These are phyloP conservation scores for Poeciliopsis turrubarensis DNA, from an alignment of 2,113 vertebrate genomes.

Conservation along the genomic window DNA sequence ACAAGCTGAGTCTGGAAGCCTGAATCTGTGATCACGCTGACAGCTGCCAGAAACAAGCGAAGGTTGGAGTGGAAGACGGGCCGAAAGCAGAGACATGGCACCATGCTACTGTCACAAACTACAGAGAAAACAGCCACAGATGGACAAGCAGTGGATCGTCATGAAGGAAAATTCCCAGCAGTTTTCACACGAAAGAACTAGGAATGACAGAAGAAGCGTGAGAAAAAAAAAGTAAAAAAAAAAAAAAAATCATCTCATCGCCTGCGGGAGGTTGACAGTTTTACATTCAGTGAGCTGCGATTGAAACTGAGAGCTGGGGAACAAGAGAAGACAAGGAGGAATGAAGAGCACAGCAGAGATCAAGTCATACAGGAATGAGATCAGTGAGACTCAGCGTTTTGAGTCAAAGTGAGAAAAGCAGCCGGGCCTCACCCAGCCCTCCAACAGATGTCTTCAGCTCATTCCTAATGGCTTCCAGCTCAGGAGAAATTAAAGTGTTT, in stretches of 20 bases:
- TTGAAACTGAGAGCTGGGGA: conserved; percentile 38
- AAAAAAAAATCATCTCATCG: conserved; percentile 17
- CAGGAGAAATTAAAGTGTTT: conserved; percentile 15
- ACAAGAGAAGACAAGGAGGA: conserved; percentile 19
- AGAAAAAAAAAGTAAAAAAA: conserved; percentile 32
- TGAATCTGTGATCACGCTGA: conserved; percentile 23
- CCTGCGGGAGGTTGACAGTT: conserved; percentile 46
- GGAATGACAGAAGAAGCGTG: conserved; percentile 22
- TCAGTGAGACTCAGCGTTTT: conserved; percentile 65
- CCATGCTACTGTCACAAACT: conserved; percentile 64
- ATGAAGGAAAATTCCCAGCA: conserved; percentile 28
- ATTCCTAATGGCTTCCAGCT: conserved; percentile 35
- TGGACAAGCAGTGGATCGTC: conserved; percentile 12
- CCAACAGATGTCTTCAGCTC: conserved; percentile 29
- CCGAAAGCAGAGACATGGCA: conserved; percentile 61
- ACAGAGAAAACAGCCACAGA: conserved; percentile 48
- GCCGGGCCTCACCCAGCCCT: conserved; percentile 16
- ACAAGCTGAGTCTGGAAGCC: background rate
- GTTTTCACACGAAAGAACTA: conserved; percentile 12
- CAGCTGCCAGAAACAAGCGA: conserved; percentile 61
- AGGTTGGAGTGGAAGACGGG: conserved; percentile 35
- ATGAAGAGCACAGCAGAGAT: conserved; percentile 27
- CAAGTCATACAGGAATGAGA: conserved; percentile 59
- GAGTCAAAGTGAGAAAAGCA: conserved; percentile 57
- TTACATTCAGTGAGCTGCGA: conserved; percentile 47